A percentile compares a stretch with the other conserved stretches of the same genome.
These are phyloP conservation scores for Drosophila malerkotliana DNA, from an alignment of 1,140 invertebrate genomes.

Conservation along the genomic window DNA sequence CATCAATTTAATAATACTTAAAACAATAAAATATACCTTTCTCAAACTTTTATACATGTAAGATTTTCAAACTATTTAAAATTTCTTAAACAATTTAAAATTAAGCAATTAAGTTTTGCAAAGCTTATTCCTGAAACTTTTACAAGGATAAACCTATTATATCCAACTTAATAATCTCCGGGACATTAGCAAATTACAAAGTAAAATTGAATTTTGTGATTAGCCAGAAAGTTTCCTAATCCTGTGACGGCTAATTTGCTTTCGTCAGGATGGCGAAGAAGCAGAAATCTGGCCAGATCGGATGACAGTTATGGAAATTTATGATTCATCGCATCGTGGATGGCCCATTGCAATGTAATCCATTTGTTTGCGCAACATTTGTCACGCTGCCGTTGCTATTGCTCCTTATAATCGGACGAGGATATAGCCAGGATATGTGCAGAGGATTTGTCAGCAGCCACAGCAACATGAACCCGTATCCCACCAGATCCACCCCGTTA, in stretches of 20 bases:
- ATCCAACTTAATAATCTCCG: not conserved
- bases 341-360: constrained; percentile 58
- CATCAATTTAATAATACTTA: too few species aligned
- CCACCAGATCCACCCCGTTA: constrained; percentile 59
- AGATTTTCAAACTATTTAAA: too few species aligned
- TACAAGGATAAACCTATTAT: not conserved
- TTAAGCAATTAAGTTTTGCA: too few species aligned
- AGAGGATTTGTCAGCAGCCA: constrained; percentile 50
- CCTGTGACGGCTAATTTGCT: constrained; percentile 40
- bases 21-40: too few species aligned
- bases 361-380: constrained; percentile 83
- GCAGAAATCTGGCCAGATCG: constrained; percentile 41
- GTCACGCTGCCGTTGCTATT: constrained; percentile 53
- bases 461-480: constrained; percentile 14
- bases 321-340: constrained; percentile 67
- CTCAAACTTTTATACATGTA: too few species aligned
- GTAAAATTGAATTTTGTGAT: constrained; percentile 47
- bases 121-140: not conserved
- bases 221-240: constrained; percentile 47
- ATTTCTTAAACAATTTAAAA: too few species aligned
- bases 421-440: constrained; percentile 37
- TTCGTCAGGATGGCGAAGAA: constrained; percentile 15
- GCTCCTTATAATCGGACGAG: constrained; percentile 30
- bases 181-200: constrained; percentile 58
- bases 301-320: constrained; percentile 81